Evolutionary conservation across 2,797 vertebrate species (phyloP), one percentile per base, ranked within the genome.

Genomic region (Diplodus sargus): DNA sequence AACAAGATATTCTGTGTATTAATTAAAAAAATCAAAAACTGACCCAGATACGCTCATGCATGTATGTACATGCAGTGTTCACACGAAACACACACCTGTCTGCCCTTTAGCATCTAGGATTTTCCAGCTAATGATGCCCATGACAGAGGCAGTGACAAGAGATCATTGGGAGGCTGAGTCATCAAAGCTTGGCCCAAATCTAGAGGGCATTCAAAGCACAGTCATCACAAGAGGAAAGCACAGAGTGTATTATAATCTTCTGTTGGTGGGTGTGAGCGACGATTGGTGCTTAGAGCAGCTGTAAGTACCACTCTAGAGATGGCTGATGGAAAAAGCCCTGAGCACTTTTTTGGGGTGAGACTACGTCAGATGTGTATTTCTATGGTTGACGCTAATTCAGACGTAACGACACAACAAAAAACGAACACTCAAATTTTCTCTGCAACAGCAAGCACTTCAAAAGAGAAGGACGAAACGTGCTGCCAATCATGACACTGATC

Each of bases 141-240:
- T 87, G 81, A 90, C 81, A 83, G 87, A 91, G 76, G 79, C 77
- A 48, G 83, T 54, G 79, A 90, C 87, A 90, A 90, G 69, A 91
- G 84, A 82, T 88, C 91, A 87, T 76, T 72, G 83, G 77, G 70
- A 92, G 87, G 82, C 90, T 92, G 89, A 95, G 85, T 94, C 93
- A 90, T 90, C 87, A 90, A 88, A 91, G 85, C 70, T 59, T 77
- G 89, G 85, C 90, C 89, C 82, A 88, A 87, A 91, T 90, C 88
- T 91, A 84, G 89, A 90, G 91, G 90, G 84, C 91, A 87, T 89
- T 89, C 74, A 88, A 80, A 82, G 87, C 85, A 80, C 65, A 81
- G 87, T 90, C 89, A 89, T 88, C 84, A 75, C 76, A 71, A 69
- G 70, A 64, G 64, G 74, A 87, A 65, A 83, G 83, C 57, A 76